Percentiles rank a stretch among this genome's conserved stretches.
These are phyloP conservation scores for Centropristis striata DNA, from an alignment of 2,113 vertebrate genomes.

Conservation along the genomic window DNA sequence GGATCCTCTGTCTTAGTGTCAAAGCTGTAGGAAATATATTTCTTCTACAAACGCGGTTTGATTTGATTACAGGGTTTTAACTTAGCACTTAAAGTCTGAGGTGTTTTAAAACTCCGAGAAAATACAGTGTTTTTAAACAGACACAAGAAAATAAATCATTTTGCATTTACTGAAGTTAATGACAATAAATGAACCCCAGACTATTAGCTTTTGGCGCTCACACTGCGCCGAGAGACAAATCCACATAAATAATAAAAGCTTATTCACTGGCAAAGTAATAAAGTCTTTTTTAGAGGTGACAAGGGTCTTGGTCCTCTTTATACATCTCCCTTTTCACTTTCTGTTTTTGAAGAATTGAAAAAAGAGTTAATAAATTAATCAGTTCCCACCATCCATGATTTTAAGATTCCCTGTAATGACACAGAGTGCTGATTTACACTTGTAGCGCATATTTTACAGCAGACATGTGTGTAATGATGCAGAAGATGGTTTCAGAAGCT, in stretches of 20 bases:
- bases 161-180: background rate
- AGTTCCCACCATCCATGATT: background rate
- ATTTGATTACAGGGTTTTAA: background rate
- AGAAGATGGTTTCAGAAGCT: conserved; percentile 17
- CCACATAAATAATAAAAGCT: conserved; percentile 18
- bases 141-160: background rate
- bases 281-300: background rate
- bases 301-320: background rate
- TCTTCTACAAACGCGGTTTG: background rate
- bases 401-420: background rate
- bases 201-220: conserved; percentile 1
- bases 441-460: conserved; percentile 7
- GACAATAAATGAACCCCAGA: conserved; percentile 6
- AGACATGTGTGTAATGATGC: conserved; percentile 22
- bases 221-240: background rate
- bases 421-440: conserved; percentile 10
- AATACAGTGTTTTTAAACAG: background rate
- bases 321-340: background rate
- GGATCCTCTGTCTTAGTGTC: background rate
- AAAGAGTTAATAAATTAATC: background rate
- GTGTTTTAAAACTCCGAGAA: background rate
- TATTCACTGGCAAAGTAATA: background rate
- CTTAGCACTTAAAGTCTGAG: background rate
- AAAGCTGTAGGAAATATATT: background rate
- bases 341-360: background rate